Evolutionary conservation across 2,113 vertebrate genomes (phyloP), one percentile per base, ranked within the genome.

Genomic region (Bathybates hornii): DNA sequence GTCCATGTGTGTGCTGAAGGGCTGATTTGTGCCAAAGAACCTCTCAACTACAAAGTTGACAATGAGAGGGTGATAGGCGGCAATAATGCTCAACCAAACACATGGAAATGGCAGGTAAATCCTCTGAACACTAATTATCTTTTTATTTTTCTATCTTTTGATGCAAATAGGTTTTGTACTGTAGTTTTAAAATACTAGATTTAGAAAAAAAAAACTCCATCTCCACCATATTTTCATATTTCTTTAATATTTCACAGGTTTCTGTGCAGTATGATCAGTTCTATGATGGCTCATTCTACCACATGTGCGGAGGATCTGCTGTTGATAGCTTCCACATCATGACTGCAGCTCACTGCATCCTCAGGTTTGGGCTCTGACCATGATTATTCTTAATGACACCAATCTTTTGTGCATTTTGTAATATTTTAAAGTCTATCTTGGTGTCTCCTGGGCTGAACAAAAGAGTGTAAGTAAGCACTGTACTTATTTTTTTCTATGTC

Each of bases 71-170:
- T 96, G 34, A 93, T 92, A 50, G 96, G 96, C 56, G 96, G 95
- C 24, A 34, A 21, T 0, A 21, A 96, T 80, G 93, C 94, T 3
- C 0, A n/a, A 7, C 94, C 83, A 9, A 90, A 96, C 59, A 81
- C 53, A 82, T 97, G 96, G 95, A 96, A 85, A 66, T 96, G 96
- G 94, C 96, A 97, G 96, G 96, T 97, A 93, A 61, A 41, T 53
- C n/a, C 4, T 27, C 80, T 87, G n/a, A 61, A 11, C 38, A 32
- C 7, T 27, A 27, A 21, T 81, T 12, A 7, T 81, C 3, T 11
- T 80, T 80, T 19, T 11, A 34, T n/a, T 53, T 52, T 21, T 6
- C 63, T 41, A 6, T 41, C 19, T 50, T 78, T 78, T 32, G 21
- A 19, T 12, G 14, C 6, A 78, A 50, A 78, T 32, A 12, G 9